Base-by-base conservation (phyloP, 2,113 vertebrate genomes). In the Erythrocebus patas region DNA sequence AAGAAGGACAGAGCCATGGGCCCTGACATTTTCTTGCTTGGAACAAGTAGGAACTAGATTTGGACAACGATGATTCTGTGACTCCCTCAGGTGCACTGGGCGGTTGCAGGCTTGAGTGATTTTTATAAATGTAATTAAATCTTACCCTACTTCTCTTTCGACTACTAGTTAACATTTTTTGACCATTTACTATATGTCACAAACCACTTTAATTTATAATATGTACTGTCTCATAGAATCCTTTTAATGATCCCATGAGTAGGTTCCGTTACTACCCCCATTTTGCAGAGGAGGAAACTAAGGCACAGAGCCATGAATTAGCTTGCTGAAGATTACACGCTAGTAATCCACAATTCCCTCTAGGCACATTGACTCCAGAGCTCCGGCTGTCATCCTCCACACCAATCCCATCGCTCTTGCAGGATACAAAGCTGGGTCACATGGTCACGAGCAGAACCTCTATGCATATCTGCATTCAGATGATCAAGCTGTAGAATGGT, bases 371-470 rank as follows among this genome's bases (percentile, higher is more conserved):
- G 32, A 48, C 9, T 23, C 4, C 87, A 23, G 38, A 59, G n/a
- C 18, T 13, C 59, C 66, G 1, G 1, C 38, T 76, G 6, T 23
- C 40, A 43, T 25, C 52, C 45, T 64, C 35, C 30, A 23, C 0
- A 32, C 4, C 18, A 7, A 8, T 2, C 13, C 14, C 52, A 30
- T 11, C 40, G 17, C 35, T 57, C 18, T 70, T 22, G 0, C 0
- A 0, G 10, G 16, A 8, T 48, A 55, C 27, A 55, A 78, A 82
- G 16, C 8, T 12, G 7, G 13, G 70, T 17, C 6, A 32, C 17
- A 7, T 20, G 20, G 6, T 11, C 9, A 59, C 1, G 11, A 68
- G 30, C 40, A 66, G 64, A 48, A 50, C n/a, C 45, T 66, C 68
- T 25, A 12, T 8, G 18, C 23, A 25, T 8, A 16, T 81, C 12